These are phyloP conservation scores for Theodoxus fluviatilis DNA, from an alignment of 2,888 invertebrate species.

Conservation along the genomic window DNA sequence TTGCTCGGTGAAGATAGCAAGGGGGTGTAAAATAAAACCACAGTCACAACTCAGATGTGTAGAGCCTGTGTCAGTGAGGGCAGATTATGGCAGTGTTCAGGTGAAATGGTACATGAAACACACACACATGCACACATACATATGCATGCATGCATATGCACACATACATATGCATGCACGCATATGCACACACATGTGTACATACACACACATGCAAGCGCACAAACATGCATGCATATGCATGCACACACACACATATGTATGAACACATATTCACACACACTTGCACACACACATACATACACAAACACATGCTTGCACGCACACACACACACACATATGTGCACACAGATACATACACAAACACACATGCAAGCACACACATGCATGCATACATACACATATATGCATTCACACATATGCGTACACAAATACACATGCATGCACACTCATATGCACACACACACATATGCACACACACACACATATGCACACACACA, in stretches of 20 bases:
- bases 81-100: neutral
- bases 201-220: neutral
- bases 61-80: neutral
- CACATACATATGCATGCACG: neutral
- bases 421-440: no score
- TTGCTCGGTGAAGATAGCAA: no score
- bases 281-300: constrained; percentile 1
- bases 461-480: no score
- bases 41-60: neutral
- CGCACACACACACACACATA: neutral
- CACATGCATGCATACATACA: no score
- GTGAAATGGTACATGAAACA: neutral
- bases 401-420: no score
- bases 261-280: neutral
- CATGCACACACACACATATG: neutral
- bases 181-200: neutral
- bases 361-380: no score
- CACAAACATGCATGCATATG: neutral
- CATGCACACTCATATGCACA: no score
- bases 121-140: neutral
- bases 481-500: no score
- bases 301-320: neutral
- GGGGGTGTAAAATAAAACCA: no score
- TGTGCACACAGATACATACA: neutral
- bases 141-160: neutral